A percentile compares a stretch with the other conserved stretches of the same genome.
Conservation (phyloP, 2,797 vertebrate genomes). For the Aulostomus chinensis region DNA sequence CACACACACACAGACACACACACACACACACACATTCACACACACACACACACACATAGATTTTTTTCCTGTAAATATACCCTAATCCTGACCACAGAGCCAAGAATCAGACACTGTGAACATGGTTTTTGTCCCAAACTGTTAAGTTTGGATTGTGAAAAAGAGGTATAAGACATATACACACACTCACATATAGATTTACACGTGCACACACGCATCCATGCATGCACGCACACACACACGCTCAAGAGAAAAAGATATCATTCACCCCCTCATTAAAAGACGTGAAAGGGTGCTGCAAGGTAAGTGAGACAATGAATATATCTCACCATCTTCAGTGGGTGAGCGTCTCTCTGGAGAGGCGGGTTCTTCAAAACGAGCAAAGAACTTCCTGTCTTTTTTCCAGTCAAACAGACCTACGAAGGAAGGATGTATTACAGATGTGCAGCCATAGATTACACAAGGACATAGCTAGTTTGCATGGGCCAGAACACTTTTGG, state of each 20-base stretch:
- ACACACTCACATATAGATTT: constrained; percentile 29
- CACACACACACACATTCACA: constrained; percentile 25
- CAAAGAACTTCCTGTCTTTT: constrained; percentile 73
- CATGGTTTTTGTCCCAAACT: no score
- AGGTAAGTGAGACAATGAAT: constrained; percentile 1
- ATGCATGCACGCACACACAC: constrained; percentile 43
- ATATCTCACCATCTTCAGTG: constrained; percentile 70
- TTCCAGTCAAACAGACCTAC: constrained; percentile 82
- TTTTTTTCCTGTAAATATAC: no score
- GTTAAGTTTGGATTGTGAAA: no score
- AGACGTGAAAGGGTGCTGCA: not conserved
- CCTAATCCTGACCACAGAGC: no score
- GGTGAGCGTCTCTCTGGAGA: constrained; percentile 68
- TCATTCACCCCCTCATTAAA: no score
- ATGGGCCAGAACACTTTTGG: constrained; percentile 3
- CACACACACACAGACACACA: constrained; percentile 29
- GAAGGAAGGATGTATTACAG: not conserved
- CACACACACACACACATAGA: constrained; percentile 36
- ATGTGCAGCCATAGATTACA: not conserved
- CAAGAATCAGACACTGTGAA: no score
- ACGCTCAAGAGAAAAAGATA: constrained; percentile 30
- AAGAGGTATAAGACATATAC: no score
- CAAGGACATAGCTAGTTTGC: not conserved
- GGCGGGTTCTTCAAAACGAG: constrained; percentile 73
- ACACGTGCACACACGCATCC: constrained; percentile 49